These are phyloP conservation scores for Zaprionus tsacasi DNA, from an alignment of 1,140 invertebrate species.

Conservation along the genomic window DNA sequence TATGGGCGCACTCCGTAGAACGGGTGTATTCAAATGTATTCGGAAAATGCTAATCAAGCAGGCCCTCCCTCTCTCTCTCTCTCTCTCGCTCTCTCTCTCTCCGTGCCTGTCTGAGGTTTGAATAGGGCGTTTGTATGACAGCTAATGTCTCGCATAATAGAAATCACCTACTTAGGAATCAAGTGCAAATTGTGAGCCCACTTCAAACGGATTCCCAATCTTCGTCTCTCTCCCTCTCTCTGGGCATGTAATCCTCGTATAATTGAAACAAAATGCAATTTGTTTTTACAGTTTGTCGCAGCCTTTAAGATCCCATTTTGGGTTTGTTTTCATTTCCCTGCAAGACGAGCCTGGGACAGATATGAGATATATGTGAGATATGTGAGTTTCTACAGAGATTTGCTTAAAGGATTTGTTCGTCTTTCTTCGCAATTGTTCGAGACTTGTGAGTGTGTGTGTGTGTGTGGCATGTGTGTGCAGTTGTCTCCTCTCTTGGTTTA, in stretches of 20 bases:
- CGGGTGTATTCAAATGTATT: conserved; percentile 33
- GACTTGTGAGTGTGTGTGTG: neutral
- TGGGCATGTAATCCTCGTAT: conserved; percentile 72
- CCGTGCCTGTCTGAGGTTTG: conserved; percentile 59
- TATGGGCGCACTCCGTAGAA: conserved; percentile 28
- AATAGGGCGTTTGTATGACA: conserved; percentile 81
- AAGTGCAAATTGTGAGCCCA: conserved; percentile 77
- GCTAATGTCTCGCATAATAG: conserved; percentile 82
- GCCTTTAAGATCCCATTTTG: conserved; percentile 75
- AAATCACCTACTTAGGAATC: conserved; percentile 82
- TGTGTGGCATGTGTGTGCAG: conserved; percentile 59
- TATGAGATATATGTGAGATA: conserved; percentile 22
- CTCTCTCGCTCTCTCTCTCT: neutral
- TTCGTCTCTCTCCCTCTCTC: neutral
- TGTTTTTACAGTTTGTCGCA: conserved; percentile 82
- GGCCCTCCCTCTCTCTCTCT: neutral
- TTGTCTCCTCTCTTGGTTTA: conserved; percentile 51
- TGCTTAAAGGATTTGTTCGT: conserved; percentile 70
- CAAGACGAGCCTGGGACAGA: conserved; percentile 42
- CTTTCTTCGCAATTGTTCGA: conserved; percentile 1
- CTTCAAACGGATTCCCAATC: conserved; percentile 47
- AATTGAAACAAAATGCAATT: conserved; percentile 81
- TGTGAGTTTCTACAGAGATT: conserved; percentile 54
- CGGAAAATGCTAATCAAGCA: conserved; percentile 72
- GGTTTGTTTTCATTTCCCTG: conserved; percentile 77